phyloP scores from a whole-genome alignment of 2,888 invertebrate species.

The Nemapogon koenigi region DNA sequence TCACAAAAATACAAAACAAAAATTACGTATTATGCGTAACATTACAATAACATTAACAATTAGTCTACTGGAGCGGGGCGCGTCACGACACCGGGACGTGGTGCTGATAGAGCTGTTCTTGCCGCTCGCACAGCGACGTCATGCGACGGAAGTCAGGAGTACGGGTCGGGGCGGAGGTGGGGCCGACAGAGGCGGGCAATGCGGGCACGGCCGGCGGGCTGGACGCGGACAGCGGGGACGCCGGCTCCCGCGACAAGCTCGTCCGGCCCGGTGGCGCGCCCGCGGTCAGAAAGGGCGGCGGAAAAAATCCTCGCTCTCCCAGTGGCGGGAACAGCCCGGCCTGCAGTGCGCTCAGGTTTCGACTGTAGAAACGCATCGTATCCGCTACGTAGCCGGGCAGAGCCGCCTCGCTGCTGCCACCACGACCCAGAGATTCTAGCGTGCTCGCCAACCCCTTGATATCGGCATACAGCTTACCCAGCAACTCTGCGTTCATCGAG shows the following conservation, averaged over 20 bases:
- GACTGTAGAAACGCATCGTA: constrained; percentile 59
- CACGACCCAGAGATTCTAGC: constrained; percentile 69
- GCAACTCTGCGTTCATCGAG: constrained; percentile 79
- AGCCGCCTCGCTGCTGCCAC: constrained; percentile 44
- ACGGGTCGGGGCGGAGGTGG: constrained; percentile 50
- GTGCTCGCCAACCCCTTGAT: constrained; percentile 68
- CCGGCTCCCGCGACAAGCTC: constrained; percentile 47
- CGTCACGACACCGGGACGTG: constrained; percentile 64
- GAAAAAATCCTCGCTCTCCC: constrained; percentile 48
- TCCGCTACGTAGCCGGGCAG: constrained; percentile 53
- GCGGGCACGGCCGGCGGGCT: constrained; percentile 55
- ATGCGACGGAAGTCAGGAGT: constrained; percentile 57
- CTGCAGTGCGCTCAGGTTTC: constrained; percentile 48
- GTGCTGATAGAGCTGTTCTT: constrained; percentile 61
- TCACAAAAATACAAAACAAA: constrained; percentile 64
- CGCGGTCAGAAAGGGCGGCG: constrained; percentile 49
- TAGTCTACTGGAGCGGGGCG: constrained; percentile 44
- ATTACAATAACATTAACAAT: constrained; percentile 58
- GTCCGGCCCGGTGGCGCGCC: constrained; percentile 43
- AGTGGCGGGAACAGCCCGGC: constrained; percentile 51
- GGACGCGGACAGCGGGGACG: constrained; percentile 53
- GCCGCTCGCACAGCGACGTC: constrained; percentile 60
- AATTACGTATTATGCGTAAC: constrained; percentile 57
- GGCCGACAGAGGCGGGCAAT: constrained; percentile 53
- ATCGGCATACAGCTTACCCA: constrained; percentile 83